Evolutionary conservation across 1,140 invertebrate species (phyloP), one percentile per base, ranked within the genome.

Genomic region (Belonocnema kinseyi): DNA sequence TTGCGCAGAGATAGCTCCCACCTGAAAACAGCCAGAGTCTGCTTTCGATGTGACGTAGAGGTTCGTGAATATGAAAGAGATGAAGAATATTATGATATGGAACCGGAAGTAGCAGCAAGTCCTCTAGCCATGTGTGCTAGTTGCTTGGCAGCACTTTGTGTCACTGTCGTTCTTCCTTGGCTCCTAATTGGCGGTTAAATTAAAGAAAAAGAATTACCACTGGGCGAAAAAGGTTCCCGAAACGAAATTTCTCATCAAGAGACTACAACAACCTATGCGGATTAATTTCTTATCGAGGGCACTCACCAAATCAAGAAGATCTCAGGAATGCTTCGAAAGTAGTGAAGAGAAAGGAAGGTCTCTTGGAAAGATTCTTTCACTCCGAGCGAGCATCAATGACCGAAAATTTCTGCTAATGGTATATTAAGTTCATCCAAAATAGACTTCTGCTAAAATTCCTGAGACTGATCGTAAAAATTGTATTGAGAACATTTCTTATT

Each of bases 31-130:
- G 85, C 86, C 16, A 81, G 89, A 2, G 91, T 92, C 11, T 92
- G 90, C 71, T 92, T 92, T 75, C 88, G 89, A 4, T 92, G 91
- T 83, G 91, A 92, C 79, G 91, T 92, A 19, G 91, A 92, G 70
- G 89, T 92, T 5, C 86, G 88, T 6, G 92, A 92, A 75, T 92
- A 88, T 83, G 88, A 90, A 79, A 83, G 88, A 46, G 88, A 89
- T 72, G 91, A 92, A 72, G 90, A 92, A 26, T 88, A 91, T 76
- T 79, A 78, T 61, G 74, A 77, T 72, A 77, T 78, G 5, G 81
- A 84, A 13, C 50, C 77, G 8, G 80, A 85, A 76, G 80, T 83
- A 12, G 81, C 88, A 21, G 86, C 90, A 16, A 92, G 90, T 75
- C 88, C 90, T n/a, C 58, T 91, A 72, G 90, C 90, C 3, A 91